A percentile compares a stretch with the other conserved stretches of the same genome.
Conservation (phyloP, 2,888 invertebrate species). For the Parnassius glacialis region DNA sequence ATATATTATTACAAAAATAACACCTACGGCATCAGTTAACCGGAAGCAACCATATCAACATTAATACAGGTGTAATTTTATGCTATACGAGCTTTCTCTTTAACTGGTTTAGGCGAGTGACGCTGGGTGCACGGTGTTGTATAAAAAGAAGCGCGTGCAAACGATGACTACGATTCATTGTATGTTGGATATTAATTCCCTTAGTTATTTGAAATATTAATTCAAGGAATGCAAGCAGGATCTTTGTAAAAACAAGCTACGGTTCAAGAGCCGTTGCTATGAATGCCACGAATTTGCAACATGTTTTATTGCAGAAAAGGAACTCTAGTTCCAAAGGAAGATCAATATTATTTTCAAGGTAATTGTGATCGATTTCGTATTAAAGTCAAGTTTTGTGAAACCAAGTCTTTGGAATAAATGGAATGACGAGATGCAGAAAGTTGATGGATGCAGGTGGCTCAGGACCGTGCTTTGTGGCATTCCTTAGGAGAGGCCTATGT, state of each 20-base stretch:
- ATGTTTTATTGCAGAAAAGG: not conserved
- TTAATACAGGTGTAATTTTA: slow-evolving; percentile 48
- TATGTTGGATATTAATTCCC: slow-evolving; percentile 11
- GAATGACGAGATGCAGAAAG: too few species aligned
- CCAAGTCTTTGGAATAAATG: too few species aligned
- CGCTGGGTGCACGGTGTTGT: slow-evolving; percentile 41
- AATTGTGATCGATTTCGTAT: too few species aligned
- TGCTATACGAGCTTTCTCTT: slow-evolving; percentile 61
- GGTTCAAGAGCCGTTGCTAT: not conserved
- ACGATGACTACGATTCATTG: slow-evolving; percentile 6
- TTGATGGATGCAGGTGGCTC: too few species aligned
- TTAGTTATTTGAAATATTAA: slow-evolving; percentile 19
- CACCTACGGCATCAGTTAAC: slow-evolving; percentile 54
- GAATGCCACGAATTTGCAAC: not conserved
- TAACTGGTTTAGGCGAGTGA: slow-evolving; percentile 53
- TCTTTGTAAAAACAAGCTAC: slow-evolving; percentile 9
- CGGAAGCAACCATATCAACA: slow-evolving; percentile 54
- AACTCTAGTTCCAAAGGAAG: not conserved
- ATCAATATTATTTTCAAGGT: not conserved
- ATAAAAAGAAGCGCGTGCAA: slow-evolving; percentile 39
- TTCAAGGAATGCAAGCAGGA: slow-evolving; percentile 5
- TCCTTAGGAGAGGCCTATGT: too few species aligned
- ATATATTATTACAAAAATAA: slow-evolving; percentile 50
- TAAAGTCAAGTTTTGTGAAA: too few species aligned
- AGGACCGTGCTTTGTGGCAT: too few species aligned